Conservation (phyloP, 2,797 vertebrate genomes). For the Hylomyscus alleni region DNA sequence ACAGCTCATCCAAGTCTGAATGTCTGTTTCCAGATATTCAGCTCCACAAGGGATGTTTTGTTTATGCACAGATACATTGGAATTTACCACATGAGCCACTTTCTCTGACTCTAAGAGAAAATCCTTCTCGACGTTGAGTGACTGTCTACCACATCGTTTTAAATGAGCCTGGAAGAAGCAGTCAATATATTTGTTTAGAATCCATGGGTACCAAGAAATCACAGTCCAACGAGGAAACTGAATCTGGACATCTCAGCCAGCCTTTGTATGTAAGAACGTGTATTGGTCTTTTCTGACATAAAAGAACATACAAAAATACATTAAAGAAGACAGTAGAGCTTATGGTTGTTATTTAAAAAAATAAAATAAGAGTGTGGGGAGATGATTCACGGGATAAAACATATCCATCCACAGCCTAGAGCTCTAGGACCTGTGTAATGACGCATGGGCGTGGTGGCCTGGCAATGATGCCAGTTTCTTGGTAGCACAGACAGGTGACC, state of each 20-base stretch:
- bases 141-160: not conserved
- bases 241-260: not conserved
- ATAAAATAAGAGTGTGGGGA: not conserved
- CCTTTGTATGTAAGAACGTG: not conserved
- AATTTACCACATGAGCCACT: not conserved
- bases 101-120: not conserved
- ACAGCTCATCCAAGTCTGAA: not conserved
- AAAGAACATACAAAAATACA: not conserved
- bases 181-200: not conserved
- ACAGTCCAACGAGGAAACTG: not conserved
- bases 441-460: too few species aligned
- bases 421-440: not conserved
- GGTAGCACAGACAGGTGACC: not conserved
- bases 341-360: not conserved
- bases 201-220: not conserved
- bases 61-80: not conserved
- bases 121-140: not conserved
- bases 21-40: not conserved
- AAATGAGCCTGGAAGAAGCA: not conserved
- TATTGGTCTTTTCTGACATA: not conserved
- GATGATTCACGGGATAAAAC: not conserved
- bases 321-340: not conserved
- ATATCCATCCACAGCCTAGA: fast-evolving
- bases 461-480: not conserved
- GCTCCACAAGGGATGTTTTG: not conserved